Conservation (phyloP, 2,113 vertebrate species). For the Nannospalax galili region DNA sequence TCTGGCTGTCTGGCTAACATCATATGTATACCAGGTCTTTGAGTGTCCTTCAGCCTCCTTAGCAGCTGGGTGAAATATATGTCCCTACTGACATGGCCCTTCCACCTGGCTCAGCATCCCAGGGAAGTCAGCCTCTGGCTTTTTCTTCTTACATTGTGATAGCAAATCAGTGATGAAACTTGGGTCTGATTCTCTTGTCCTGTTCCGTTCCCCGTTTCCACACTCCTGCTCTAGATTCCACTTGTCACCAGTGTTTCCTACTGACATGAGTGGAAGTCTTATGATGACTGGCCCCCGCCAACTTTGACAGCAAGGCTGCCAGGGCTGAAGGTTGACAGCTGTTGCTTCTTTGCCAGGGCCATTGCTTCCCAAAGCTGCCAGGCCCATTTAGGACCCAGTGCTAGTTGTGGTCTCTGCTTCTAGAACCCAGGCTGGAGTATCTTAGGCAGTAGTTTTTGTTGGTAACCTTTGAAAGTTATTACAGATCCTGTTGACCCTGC, state of each 20-base stretch:
- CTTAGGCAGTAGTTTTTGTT: background rate
- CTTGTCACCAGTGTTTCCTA: slow-evolving; percentile 23
- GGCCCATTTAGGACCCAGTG: background rate
- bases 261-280: background rate
- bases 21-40: background rate
- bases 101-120: background rate
- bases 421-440: background rate
- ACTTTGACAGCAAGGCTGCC: background rate
- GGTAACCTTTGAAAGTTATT: background rate
- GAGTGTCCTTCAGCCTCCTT: background rate
- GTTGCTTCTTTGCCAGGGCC: background rate
- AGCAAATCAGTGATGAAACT: background rate
- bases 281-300: background rate
- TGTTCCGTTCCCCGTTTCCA: rapidly evolving
- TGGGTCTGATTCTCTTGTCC: background rate
- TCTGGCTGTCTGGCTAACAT: background rate
- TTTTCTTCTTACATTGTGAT: background rate
- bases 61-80: background rate
- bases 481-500: background rate
- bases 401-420: background rate
- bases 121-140: background rate
- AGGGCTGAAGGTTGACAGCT: background rate
- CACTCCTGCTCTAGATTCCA: background rate
- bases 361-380: background rate
- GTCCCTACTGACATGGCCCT: background rate